These are phyloP conservation scores for Hirundichthys speculiger DNA, from an alignment of 2,113 vertebrate species.

Conservation along the genomic window DNA sequence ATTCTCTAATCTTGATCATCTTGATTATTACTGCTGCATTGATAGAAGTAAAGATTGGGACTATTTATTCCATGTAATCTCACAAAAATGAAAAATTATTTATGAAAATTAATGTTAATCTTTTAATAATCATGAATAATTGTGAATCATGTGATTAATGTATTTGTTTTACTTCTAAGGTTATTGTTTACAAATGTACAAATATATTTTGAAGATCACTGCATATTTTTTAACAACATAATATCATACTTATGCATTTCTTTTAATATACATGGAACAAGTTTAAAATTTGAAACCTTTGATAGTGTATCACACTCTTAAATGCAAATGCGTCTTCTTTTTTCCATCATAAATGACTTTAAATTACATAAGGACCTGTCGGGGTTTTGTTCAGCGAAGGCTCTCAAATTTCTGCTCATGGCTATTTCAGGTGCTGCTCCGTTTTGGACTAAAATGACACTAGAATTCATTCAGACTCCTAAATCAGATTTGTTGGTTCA, in stretches of 20 bases:
- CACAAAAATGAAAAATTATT: too few relatives aligned
- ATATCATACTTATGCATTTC: not conserved
- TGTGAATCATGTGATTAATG: constrained; percentile 1
- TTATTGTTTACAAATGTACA: not conserved
- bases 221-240: too few relatives aligned
- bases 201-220: not conserved
- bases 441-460: constrained; percentile 16
- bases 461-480: constrained; percentile 25
- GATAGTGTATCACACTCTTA: too few relatives aligned
- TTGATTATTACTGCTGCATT: too few relatives aligned
- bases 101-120: too few relatives aligned
- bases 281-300: constrained; percentile 3
- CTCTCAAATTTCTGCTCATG: constrained; percentile 16
- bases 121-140: too few relatives aligned
- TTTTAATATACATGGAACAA: constrained; percentile 6
- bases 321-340: not conserved
- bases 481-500: constrained; percentile 46
- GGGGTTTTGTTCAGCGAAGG: constrained; percentile 14
- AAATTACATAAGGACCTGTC: constrained; percentile 18
- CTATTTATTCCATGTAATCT: too few relatives aligned
- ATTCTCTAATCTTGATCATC: not conserved
- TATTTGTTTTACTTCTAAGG: not conserved
- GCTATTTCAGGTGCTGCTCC: constrained; percentile 22
- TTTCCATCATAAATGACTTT: not conserved
- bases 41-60: too few relatives aligned